A percentile compares a stretch with the other conserved stretches of the same genome.
Evolutionary conservation across 2,888 invertebrate species (phyloP).

Genomic region (Catocala sponsa): DNA sequence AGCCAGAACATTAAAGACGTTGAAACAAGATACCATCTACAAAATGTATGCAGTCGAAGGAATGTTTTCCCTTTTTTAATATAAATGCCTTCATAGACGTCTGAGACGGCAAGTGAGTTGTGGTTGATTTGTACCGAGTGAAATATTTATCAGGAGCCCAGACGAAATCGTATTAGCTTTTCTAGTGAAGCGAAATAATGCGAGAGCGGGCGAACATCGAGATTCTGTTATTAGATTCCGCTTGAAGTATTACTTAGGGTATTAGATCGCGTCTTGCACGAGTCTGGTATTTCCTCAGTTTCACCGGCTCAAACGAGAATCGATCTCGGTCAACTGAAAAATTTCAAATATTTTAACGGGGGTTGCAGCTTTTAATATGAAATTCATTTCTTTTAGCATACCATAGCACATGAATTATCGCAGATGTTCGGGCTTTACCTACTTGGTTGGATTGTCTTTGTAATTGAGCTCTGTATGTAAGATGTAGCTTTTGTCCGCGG

Average conservation of each 20-base stretch:
- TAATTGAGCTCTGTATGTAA: too few species aligned
- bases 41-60: conserved; percentile 2
- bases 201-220: not conserved
- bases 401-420: too few species aligned
- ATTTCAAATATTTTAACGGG: too few species aligned
- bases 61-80: conserved; percentile 11
- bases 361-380: too few species aligned
- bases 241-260: conserved; percentile 5
- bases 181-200: conserved; percentile 11
- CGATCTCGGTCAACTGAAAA: too few species aligned
- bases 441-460: too few species aligned
- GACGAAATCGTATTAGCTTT: conserved; percentile 19
- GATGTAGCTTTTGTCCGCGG: too few species aligned
- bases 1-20: conserved; percentile 12
- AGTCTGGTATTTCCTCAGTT: too few species aligned
- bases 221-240: conserved; percentile 13
- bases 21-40: conserved; percentile 20
- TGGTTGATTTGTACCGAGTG: conserved; percentile 18
- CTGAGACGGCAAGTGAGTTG: conserved; percentile 12
- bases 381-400: too few species aligned
- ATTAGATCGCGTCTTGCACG: not conserved
- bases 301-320: too few species aligned
- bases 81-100: conserved; percentile 15
- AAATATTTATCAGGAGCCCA: conserved; percentile 23
- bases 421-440: too few species aligned